phyloP scores from a whole-genome alignment of 2,888 invertebrate genomes.

The Drosophila merina region DNA sequence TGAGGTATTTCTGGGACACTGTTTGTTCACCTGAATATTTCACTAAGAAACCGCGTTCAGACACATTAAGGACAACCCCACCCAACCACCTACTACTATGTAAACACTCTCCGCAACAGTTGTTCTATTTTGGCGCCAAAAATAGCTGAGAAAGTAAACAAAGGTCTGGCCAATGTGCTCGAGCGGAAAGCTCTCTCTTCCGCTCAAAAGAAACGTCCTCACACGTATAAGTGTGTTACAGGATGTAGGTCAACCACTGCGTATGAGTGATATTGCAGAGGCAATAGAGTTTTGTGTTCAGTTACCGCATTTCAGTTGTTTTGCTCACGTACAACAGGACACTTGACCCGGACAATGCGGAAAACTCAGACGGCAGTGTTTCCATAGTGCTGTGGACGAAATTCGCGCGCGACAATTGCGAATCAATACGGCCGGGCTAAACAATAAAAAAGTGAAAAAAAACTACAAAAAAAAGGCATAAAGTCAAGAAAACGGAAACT shows the following conservation, averaged over 20 bases:
- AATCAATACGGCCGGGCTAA: conserved; percentile 56
- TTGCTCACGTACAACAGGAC: conserved; percentile 40
- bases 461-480: neutral
- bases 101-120: conserved; percentile 62
- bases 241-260: conserved; percentile 72
- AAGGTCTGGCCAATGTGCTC: conserved; percentile 25
- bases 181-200: conserved; percentile 27
- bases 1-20: neutral
- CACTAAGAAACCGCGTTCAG: neutral
- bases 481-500: conserved; percentile 4
- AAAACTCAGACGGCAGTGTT: conserved; percentile 1
- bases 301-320: conserved; percentile 46
- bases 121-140: conserved; percentile 73
- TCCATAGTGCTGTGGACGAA: conserved; percentile 26
- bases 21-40: conserved; percentile 1
- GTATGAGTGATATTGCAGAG: conserved; percentile 56
- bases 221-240: conserved; percentile 8
- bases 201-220: conserved; percentile 25
- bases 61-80: conserved; percentile 3
- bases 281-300: conserved; percentile 25
- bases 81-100: conserved; percentile 1
- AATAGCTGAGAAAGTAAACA: conserved; percentile 71
- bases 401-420: conserved; percentile 56
- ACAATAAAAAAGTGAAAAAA: conserved; percentile 12
- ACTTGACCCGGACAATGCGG: conserved; percentile 10